Base-by-base conservation (phyloP, 2,888 invertebrate species). In the Pollenia angustigena region DNA sequence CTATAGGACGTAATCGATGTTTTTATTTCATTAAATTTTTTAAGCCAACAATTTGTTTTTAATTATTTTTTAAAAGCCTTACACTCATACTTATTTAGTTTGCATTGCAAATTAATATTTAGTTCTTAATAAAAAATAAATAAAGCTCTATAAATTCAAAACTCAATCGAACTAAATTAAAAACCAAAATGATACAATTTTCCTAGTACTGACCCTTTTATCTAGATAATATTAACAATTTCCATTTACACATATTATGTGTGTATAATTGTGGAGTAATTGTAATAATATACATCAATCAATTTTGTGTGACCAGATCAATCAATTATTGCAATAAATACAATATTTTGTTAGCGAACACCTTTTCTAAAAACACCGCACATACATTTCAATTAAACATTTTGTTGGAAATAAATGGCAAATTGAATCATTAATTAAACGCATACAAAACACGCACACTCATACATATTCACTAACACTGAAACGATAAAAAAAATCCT, bases 341-440 rank as follows among this genome's bases (percentile, higher is more conserved):
- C 10, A 66, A 79, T 54, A 68, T 79, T 48, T 52, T 58, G 40
- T 4, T 56, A 60, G 44, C 50, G 11, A 71, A 74, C 66, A 72
- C 78, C 64, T 56, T 32, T 32, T n/a, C 82, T 40, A 6, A 60
- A 52, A 78, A 56, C 50, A 79, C 58, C 18, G 16, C 6, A 76
- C n/a, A 66, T 18, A 8, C 46, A 78, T 78, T 69, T 78, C 48
- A 71, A 66, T 84, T 84, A 72, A 16, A 56, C 11, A 54, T 71
- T 76, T 69, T 66, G 62, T 54, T 76, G 14, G 40, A 74, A 69
- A 71, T 71, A 58, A 50, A 78, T 54, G 32, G 60, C 74, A 82
- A 82, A 78, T 82, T 78, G 78, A 68, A 81, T 78, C 81, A 85
- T 85, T 85, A 85, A 82, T 85, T 85, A 69, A 79, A 68, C 23